phyloP scores from a whole-genome alignment of 2,113 vertebrate genomes.

The Mastomys natalensis region DNA sequence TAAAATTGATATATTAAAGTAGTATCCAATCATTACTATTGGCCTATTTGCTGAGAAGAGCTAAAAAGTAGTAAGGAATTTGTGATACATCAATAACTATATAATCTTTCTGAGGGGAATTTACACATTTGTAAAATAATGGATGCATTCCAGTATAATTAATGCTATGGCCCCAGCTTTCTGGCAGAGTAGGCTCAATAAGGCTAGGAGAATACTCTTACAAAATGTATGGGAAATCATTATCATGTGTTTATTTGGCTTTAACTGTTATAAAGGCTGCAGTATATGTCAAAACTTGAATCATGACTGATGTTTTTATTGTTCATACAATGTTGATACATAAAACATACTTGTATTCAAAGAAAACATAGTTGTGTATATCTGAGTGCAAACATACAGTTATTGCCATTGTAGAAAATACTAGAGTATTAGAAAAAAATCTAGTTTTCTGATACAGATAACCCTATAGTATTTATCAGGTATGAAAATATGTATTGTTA shows the following conservation, averaged over 20 bases:
- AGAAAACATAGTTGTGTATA: not conserved
- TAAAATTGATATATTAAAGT: slow-evolving; percentile 64
- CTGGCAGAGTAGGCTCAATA: not conserved
- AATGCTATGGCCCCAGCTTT: not conserved
- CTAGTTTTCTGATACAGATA: not conserved
- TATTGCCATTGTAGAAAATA: not conserved
- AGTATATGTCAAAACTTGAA: slow-evolving; percentile 10
- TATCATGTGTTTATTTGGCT: not conserved
- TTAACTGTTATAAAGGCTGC: slow-evolving; percentile 10
- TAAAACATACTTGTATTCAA: not conserved
- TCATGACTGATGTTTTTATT: not conserved
- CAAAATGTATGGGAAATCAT: not conserved
- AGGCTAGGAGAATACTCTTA: slow-evolving; percentile 23
- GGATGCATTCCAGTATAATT: not conserved
- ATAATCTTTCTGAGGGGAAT: slow-evolving; percentile 6
- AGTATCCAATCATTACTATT: slow-evolving; percentile 25
- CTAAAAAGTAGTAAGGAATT: slow-evolving; percentile 54
- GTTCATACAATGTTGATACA: not conserved
- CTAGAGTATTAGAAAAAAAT: not conserved
- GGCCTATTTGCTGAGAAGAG: slow-evolving; percentile 63
- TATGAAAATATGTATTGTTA: not conserved
- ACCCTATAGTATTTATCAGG: not conserved
- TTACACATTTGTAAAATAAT: slow-evolving; percentile 44
- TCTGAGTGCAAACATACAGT: not conserved
- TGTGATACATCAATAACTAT: slow-evolving; percentile 54